Base-by-base conservation (phyloP, 2,113 vertebrate genomes). In the Oncorhynchus keta region DNA sequence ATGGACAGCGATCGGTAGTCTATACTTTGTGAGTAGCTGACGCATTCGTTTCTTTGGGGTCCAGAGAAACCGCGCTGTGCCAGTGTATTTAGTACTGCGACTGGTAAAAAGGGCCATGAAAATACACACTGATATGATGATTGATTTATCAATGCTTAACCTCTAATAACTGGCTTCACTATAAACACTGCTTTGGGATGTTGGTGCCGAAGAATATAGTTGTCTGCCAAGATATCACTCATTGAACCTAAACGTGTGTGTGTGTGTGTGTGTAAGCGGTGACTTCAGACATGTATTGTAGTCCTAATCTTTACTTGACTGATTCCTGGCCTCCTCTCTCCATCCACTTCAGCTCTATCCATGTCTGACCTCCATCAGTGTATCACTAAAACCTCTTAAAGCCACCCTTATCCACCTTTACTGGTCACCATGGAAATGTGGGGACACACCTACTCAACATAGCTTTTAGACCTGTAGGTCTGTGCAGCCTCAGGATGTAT, bases 111-210 rank as follows among this genome's bases (percentile, higher is more conserved):
- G 22, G 69, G 59, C 73, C 80, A 72, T 74, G 78, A 84, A 75
- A 78, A 16, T 57, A 85, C 82, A 45, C 39, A 83, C 73, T 26
- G 70, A 79, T 78, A 80, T 78, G 79, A 79, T 83, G 86, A 87
- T 87, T 81, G 80, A 89, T 89, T 87, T 82, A 84, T 83, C 78
- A 79, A 70, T 68, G 72, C 45, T 57, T 11, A 82, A 76, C 45
- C 74, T 14, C 39, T 71, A 78, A 85, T 81, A 85, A 85, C 77
- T 68, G 39, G 39, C 80, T 78, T 83, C 78, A 84, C 86, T 81
- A 80, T n/a, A 66, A 55, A 62, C 76, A 80, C 65, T 30, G 45
- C 82, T 90, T 85, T 88, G 14, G 83, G 87, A 88, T 79, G 83
- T 72, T 74, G 35, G 39, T 45, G 39, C 39, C 9, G 2, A 45